These are phyloP conservation scores for Calliopsis andreniformis DNA, from an alignment of 1,140 invertebrate species.

Conservation along the genomic window DNA sequence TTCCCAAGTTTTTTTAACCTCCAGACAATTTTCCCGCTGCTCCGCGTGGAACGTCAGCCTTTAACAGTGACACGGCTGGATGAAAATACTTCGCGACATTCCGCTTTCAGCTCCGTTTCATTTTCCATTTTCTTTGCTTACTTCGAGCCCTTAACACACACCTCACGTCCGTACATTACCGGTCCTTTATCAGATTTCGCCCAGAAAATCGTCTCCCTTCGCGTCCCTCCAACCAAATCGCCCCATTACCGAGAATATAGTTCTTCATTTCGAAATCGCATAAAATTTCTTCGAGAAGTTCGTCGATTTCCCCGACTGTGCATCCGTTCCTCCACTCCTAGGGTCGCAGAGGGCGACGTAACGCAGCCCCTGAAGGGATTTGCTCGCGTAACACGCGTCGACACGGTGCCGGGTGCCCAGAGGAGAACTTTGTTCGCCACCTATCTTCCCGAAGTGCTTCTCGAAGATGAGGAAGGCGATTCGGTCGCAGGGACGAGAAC, in stretches of 20 bases:
- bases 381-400: constrained; percentile 42
- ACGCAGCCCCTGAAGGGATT: constrained; percentile 17
- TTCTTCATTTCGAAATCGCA: neutral
- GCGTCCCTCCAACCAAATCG: too few relatives aligned
- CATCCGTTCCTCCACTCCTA: too few relatives aligned
- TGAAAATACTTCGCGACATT: neutral
- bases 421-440: constrained; percentile 37
- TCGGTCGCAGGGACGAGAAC: neutral
- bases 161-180: neutral
- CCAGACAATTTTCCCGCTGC: neutral
- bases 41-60: neutral
- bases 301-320: constrained; percentile 1
- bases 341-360: neutral
- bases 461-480: constrained; percentile 46
- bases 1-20: constrained; percentile 1
- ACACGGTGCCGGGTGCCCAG: constrained; percentile 2
- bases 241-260: too few relatives aligned
- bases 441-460: constrained; percentile 30
- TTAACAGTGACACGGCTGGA: neutral
- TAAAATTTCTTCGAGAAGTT: neutral
- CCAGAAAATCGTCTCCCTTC: too few relatives aligned
- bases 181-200: neutral
- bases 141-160: neutral
- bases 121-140: neutral
- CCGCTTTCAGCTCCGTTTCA: too few relatives aligned